Evolutionary conservation across 2,888 invertebrate genomes (phyloP).

Genomic region (Rapana venosa): DNA sequence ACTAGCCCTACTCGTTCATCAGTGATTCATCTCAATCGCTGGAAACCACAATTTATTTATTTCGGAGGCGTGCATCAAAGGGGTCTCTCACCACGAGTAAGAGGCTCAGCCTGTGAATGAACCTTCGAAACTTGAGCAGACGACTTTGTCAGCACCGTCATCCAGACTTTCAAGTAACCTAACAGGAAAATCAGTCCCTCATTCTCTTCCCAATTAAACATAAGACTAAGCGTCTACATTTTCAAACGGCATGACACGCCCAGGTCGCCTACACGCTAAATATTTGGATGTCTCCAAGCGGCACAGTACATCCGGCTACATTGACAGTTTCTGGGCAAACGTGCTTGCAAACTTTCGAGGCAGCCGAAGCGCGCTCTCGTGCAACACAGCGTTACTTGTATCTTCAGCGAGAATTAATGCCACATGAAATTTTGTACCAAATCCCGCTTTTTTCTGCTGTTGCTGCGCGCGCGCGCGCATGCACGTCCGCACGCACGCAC

Average conservation of each 20-base stretch:
- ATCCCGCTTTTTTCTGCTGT: neutral
- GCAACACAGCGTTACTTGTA: neutral
- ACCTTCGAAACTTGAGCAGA: neutral
- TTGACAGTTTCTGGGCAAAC: neutral
- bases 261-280: slow-evolving; percentile 13
- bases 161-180: neutral
- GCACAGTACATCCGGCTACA: slow-evolving; percentile 14
- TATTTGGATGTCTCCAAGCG: slow-evolving; percentile 9
- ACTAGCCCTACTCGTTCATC: neutral
- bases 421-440: neutral
- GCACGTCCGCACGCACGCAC: neutral
- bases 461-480: neutral
- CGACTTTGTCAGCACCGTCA: neutral
- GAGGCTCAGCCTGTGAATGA: neutral
- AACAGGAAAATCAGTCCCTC: neutral
- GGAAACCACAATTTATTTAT: neutral
- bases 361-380: slow-evolving; percentile 3
- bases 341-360: slow-evolving; percentile 1
- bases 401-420: neutral
- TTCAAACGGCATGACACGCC: slow-evolving; percentile 10
- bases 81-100: neutral
- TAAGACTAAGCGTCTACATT: neutral
- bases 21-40: too few species aligned
- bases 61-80: neutral
- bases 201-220: neutral